Percentiles rank a stretch among this genome's conserved stretches.
Conservation (phyloP, 1,140 invertebrate species). For the Danaus melanippus region DNA sequence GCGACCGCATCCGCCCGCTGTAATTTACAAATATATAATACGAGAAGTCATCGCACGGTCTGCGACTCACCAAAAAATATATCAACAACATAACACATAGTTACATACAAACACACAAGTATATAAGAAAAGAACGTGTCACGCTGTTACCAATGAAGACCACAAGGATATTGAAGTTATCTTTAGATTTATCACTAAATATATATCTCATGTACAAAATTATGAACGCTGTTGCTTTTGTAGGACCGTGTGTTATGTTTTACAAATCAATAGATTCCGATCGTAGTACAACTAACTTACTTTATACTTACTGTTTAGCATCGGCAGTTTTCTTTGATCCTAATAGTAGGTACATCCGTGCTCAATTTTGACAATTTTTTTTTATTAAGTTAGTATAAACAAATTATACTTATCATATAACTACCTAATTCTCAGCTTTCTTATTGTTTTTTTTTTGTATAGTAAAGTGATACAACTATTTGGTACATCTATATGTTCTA, state of each 20-base stretch:
- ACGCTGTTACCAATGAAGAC: conserved; percentile 67
- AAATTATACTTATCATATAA: conserved; percentile 63
- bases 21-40: conserved; percentile 66
- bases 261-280: conserved; percentile 19
- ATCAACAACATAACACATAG: conserved; percentile 41
- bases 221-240: conserved; percentile 32
- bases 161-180: conserved; percentile 68
- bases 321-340: conserved; percentile 61
- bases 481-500: conserved; percentile 69
- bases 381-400: conserved; percentile 48
- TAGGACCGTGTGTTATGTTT: conserved; percentile 18
- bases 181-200: conserved; percentile 41
- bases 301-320: conserved; percentile 47
- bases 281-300: conserved; percentile 38
- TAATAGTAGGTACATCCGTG: conserved; percentile 63
- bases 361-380: conserved; percentile 55
- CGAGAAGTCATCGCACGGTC: conserved; percentile 44
- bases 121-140: conserved; percentile 57
- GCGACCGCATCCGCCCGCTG: conserved; percentile 57
- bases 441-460: conserved; percentile 58
- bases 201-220: conserved; percentile 52
- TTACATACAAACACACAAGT: conserved; percentile 47
- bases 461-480: conserved; percentile 69
- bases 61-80: conserved; percentile 43
- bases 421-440: conserved; percentile 62